Base-by-base conservation (phyloP, 1,140 invertebrate species). In the Drosophila biarmipes region DNA sequence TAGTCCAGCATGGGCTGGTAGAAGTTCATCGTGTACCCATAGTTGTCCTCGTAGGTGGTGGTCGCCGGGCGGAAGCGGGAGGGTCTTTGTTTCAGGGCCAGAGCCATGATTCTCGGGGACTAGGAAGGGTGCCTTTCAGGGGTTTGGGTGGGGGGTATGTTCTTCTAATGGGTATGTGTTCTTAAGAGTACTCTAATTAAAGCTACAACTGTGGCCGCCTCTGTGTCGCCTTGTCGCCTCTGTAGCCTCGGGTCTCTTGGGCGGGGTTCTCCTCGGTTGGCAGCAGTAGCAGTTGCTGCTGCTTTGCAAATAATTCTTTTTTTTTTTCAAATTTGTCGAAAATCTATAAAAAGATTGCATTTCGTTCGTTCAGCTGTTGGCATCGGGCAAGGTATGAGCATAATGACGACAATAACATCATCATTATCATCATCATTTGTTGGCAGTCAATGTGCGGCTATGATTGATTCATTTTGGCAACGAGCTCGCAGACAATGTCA, bases 1-100 rank as follows among this genome's bases (percentile, higher is more conserved):
- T 96, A 96, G 84, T 97, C 96, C 63, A 97, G 95, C 96, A 97
- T 96, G 11, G 96, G 96, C 84, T 96, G 95, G 91, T 97, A 97
- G 90, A 94, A 96, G 86, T 96, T 96, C 52, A 96, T 96, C 6
- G 95, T 96, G 73, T 95, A 96, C 35, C 95, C 94, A 92, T 97
- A 97, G 92, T 97, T 97, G 86, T 95, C 94, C 71, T 96, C 94
- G 87, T 97, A 97, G 24, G 95, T 94, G 21, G 93, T 71, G 1
- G 73, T 69, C 24, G 56, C 52, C 51, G 75, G 40, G 79, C 81
- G 66, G 80, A 93, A 64, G 80, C 89, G 72, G 76, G 86, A 62
- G 74, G 91, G 93, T 92, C 92, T 85, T 66, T 80, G 55, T 35
- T 87, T 76, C 34, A 90, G 46, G 10, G 84, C 79, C 14, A 90